Evolutionary conservation across 2,888 invertebrate species (phyloP).

Genomic region (Drosophila bunnanda): DNA sequence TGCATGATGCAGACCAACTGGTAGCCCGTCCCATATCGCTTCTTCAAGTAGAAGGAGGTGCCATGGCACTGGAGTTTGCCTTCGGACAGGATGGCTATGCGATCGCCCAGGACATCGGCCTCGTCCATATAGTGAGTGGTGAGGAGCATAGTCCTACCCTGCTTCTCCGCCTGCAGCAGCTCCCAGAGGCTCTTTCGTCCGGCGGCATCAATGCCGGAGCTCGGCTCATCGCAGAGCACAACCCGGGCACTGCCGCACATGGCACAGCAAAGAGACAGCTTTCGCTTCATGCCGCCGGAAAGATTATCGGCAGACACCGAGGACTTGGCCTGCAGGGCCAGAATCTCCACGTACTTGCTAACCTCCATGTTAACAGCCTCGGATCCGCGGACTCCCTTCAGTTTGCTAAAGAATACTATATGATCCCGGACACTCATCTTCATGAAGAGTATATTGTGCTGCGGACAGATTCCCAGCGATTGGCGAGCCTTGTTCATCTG

Average conservation of each 20-base stretch:
- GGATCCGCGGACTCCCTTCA: slow-evolving; percentile 87
- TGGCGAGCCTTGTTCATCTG: slow-evolving; percentile 87
- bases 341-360: slow-evolving; percentile 86
- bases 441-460: slow-evolving; percentile 92
- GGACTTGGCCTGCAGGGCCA: slow-evolving; percentile 88
- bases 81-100: slow-evolving; percentile 93
- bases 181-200: slow-evolving; percentile 92
- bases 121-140: slow-evolving; percentile 96
- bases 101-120: slow-evolving; percentile 92
- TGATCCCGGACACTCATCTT: slow-evolving; percentile 92
- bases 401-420: slow-evolving; percentile 90
- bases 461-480: slow-evolving; percentile 91
- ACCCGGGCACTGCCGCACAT: slow-evolving; percentile 90
- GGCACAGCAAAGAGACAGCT: slow-evolving; percentile 90
- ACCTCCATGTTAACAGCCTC: slow-evolving; percentile 86
- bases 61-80: slow-evolving; percentile 92
- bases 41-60: slow-evolving; percentile 91
- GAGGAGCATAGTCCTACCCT: slow-evolving; percentile 90
- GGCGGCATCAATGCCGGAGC: slow-evolving; percentile 93
- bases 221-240: slow-evolving; percentile 90
- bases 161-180: slow-evolving; percentile 89
- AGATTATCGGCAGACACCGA: slow-evolving; percentile 86
- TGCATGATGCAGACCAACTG: slow-evolving; percentile 87
- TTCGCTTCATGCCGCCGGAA: slow-evolving; percentile 91
- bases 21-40: slow-evolving; percentile 92